These are phyloP conservation scores for Drosophila melanosoma DNA, from an alignment of 2,888 invertebrate genomes.

Conservation along the genomic window DNA sequence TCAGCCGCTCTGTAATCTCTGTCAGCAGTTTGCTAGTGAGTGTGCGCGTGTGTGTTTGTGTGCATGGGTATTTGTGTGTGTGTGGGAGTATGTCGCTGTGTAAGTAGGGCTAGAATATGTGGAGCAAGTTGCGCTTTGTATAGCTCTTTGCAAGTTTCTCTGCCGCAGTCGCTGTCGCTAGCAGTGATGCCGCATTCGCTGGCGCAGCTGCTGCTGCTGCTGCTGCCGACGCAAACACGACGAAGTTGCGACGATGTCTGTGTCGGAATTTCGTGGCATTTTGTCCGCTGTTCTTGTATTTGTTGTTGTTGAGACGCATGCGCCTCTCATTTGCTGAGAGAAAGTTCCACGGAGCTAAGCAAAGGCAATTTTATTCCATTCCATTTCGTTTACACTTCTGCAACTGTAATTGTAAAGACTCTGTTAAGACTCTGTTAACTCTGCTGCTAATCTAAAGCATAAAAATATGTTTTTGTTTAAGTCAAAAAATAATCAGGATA, in stretches of 20 bases:
- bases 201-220: conserved; percentile 8
- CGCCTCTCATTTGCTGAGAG: conserved; percentile 32
- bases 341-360: conserved; percentile 21
- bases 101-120: conserved; percentile 77
- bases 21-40: conserved; percentile 17
- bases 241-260: conserved; percentile 30
- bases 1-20: conserved; percentile 67
- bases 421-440: conserved; percentile 23
- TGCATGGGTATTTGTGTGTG: conserved; percentile 17
- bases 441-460: background rate
- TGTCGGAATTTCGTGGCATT: conserved; percentile 47
- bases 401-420: background rate
- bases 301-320: conserved; percentile 39
- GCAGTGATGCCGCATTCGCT: conserved; percentile 11
- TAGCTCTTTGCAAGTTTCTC: conserved; percentile 36
- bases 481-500: background rate
- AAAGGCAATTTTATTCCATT: conserved; percentile 29
- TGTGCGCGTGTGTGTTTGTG: background rate
- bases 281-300: conserved; percentile 14
- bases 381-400: conserved; percentile 10
- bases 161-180: conserved; percentile 19
- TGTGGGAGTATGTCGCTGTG: conserved; percentile 66
- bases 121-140: conserved; percentile 75
- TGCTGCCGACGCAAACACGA: conserved; percentile 4
- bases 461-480: background rate